Percentiles rank a stretch among this genome's conserved stretches.
Evolutionary conservation across 2,113 vertebrate genomes (phyloP).

Genomic region (Epinephelus fuscoguttatus): DNA sequence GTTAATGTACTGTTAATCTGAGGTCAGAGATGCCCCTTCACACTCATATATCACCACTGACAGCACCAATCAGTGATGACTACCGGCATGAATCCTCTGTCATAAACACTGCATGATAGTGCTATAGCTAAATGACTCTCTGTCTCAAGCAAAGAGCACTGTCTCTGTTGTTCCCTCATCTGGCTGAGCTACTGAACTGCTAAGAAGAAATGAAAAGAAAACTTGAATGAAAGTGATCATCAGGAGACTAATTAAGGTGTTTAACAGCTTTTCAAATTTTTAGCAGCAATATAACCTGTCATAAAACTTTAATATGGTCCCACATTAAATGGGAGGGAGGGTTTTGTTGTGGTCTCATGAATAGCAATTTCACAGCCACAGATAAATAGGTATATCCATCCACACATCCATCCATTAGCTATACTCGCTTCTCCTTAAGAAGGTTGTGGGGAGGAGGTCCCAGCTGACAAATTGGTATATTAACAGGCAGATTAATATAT

Average conservation of each 20-base stretch:
- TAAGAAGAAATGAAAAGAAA: neutral
- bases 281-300: slow-evolving; percentile 1
- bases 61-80: slow-evolving; percentile 69
- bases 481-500: neutral
- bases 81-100: slow-evolving; percentile 50
- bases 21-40: slow-evolving; percentile 78
- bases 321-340: neutral
- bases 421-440: neutral
- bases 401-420: neutral
- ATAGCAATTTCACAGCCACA: slow-evolving; percentile 4
- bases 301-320: slow-evolving; percentile 1
- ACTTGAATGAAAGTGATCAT: neutral
- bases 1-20: slow-evolving; percentile 84
- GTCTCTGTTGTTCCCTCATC: slow-evolving; percentile 12
- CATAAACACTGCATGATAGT: slow-evolving; percentile 45
- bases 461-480: neutral
- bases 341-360: neutral
- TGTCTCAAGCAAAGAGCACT: slow-evolving; percentile 10
- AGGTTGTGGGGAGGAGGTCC: neutral
- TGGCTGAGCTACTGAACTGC: neutral
- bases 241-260: neutral
- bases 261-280: neutral
- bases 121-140: slow-evolving; percentile 12
- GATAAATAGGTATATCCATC: neutral
- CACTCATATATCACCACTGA: slow-evolving; percentile 75